phyloP scores from a whole-genome alignment of 2,888 invertebrate genomes.

The Chirona hameri region DNA sequence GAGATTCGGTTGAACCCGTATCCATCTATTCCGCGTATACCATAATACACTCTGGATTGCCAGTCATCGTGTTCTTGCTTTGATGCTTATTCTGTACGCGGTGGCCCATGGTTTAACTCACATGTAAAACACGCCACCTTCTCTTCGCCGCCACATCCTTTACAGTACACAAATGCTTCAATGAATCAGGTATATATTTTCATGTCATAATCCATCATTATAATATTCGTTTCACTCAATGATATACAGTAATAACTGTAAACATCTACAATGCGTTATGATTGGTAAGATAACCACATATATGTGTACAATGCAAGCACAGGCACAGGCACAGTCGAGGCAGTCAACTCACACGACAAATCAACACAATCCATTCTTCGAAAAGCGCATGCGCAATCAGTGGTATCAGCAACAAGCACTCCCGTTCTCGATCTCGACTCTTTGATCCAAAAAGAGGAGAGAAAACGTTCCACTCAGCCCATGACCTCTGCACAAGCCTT shows the following conservation, averaged over 20 bases:
- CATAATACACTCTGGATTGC: too few species aligned
- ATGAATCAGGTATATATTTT: conserved; percentile 7
- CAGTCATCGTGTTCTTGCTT: too few species aligned
- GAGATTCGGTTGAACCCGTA: too few species aligned
- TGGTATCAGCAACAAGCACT: conserved; percentile 1
- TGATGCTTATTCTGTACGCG: too few species aligned
- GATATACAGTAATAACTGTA: background rate
- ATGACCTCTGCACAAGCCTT: background rate
- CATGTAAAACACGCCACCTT: too few species aligned
- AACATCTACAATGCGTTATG: background rate
- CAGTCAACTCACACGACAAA: background rate
- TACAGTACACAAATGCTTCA: too few species aligned
- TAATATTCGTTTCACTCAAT: conserved; percentile 10
- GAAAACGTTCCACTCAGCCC: background rate
- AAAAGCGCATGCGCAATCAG: background rate
- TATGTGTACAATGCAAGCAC: background rate
- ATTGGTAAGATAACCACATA: background rate
- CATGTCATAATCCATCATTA: conserved; percentile 4
- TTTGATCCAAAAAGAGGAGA: background rate
- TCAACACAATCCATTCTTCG: background rate
- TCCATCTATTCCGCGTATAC: too few species aligned
- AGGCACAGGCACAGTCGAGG: too few species aligned
- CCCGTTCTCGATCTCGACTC: background rate
- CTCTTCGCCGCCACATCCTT: too few species aligned
- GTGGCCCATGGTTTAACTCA: too few species aligned